Evolutionary conservation across 2,113 vertebrate species (phyloP).

Genomic region (Perca schrenkii): DNA sequence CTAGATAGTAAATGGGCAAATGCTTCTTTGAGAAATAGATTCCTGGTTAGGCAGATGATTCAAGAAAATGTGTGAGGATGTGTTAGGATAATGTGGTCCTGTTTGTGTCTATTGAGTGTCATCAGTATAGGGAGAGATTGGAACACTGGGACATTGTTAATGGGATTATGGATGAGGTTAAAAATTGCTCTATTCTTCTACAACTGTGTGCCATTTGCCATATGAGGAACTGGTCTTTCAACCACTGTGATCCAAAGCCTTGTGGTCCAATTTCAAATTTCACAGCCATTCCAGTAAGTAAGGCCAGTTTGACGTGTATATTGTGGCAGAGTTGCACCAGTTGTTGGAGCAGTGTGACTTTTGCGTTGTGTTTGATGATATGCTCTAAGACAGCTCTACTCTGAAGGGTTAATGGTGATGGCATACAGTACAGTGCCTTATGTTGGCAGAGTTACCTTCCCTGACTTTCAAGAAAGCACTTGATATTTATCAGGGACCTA

Average conservation of each 20-base stretch:
- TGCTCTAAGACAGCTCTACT: neutral
- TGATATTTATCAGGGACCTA: neutral
- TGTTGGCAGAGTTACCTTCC: conserved; percentile 1
- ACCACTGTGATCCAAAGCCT: neutral
- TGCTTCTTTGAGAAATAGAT: neutral
- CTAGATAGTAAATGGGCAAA: neutral
- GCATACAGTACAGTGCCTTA: neutral
- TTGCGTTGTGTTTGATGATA: conserved; percentile 3
- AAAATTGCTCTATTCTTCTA: neutral
- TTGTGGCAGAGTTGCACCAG: neutral
- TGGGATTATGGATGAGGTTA: neutral
- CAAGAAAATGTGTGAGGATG: neutral
- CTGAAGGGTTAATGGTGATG: conserved; percentile 23
- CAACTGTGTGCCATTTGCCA: neutral
- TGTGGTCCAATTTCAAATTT: conserved; percentile 3
- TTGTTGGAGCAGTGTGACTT: neutral
- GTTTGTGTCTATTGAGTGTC: neutral
- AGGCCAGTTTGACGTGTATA: neutral
- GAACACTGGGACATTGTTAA: neutral
- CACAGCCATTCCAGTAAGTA: neutral
- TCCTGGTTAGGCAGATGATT: conserved; percentile 4
- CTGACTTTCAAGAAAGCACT: conserved; percentile 16
- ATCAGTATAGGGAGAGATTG: neutral
- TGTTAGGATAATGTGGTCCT: conserved; percentile 1
- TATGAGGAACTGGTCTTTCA: neutral